Base-by-base conservation (phyloP, 2,888 invertebrate species). In the Erpobdella octoculata region DNA sequence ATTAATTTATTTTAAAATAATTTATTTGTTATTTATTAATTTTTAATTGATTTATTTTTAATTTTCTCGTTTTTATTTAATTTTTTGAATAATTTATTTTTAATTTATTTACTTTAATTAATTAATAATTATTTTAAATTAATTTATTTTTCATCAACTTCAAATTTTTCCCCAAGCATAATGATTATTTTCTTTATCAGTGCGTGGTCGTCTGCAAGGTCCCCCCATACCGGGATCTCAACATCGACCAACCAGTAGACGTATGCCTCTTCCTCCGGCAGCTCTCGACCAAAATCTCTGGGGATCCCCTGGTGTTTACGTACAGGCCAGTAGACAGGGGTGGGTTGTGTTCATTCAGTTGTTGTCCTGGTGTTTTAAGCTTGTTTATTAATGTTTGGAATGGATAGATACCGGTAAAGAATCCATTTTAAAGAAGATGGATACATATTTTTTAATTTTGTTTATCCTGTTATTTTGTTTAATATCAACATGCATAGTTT, bases 191-290 rank as follows among this genome's bases (percentile, higher is more conserved):
- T 31, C 33, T 15, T 15, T 15, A 41, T 28, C 61, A 61, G 61
- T 61, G 61, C 25, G 61, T 61, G 5, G 33, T 61, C 18, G 61
- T 61, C 33, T 61, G 61, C 25, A 61, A 21, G 12, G 61, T 61
- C 18, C 61, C 61, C 4, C 21, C 61, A 25, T 61, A 28, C 61
- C n/a, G 25, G 33, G 61, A 61, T 28, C 18, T 5, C 28, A 25
- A 61, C 61, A 61, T 61, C 61, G 31, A 25, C 18, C 18, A 25
- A 8, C 31, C 28, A 4, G 28, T 18, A 18, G 33, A 61, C 8
- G 61, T 61, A 25, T 2, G 25, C 4, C 33, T 61, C 18, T 61
- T 61, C 61, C 33, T 61, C 31, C 21, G 61, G 61, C 61, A 61
- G 61, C 61, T 31, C 31, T 61, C 61, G 6, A 61, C 61, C 4